These are phyloP conservation scores for Bubo scandiacus DNA, from an alignment of 2,113 vertebrate species.

Conservation along the genomic window DNA sequence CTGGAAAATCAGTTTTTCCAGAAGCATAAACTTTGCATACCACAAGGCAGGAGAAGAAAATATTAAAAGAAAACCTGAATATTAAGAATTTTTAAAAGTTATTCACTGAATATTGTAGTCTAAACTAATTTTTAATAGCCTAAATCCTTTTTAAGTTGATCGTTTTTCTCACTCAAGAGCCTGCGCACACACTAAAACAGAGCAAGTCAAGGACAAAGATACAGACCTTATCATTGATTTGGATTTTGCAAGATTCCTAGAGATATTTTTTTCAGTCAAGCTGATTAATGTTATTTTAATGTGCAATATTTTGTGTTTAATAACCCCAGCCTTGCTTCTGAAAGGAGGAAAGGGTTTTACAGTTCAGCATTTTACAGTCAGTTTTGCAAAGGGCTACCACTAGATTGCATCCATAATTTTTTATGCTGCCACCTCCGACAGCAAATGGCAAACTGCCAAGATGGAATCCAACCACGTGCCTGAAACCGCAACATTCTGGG, in stretches of 20 bases:
- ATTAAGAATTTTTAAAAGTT: not conserved
- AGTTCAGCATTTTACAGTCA: conserved; percentile 23
- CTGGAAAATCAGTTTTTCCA: not conserved
- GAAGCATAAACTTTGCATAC: not conserved
- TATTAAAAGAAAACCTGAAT: not conserved
- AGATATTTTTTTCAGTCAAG: not conserved
- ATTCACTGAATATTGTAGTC: rapidly evolving
- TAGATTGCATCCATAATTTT: conserved; percentile 33
- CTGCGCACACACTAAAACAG: not conserved
- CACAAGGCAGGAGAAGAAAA: not conserved
- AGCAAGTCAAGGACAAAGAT: conserved; percentile 44
- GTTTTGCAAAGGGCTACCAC: conserved; percentile 21
- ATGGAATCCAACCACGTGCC: not conserved
- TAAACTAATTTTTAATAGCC: not conserved
- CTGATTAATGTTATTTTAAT: conserved; percentile 50
- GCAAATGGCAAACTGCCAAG: conserved; percentile 26
- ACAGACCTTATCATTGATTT: not conserved
- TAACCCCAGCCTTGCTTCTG: conserved; percentile 10
- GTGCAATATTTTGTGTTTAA: conserved; percentile 37
- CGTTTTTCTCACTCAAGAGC: not conserved
- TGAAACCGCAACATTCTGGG: not conserved
- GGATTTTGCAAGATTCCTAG: not conserved
- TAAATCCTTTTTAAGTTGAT: not conserved
- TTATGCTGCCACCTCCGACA: conserved; percentile 16
- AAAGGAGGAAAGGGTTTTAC: conserved; percentile 37